phyloP scores from a whole-genome alignment of 2,797 vertebrate species.

The Liasis olivaceus region DNA sequence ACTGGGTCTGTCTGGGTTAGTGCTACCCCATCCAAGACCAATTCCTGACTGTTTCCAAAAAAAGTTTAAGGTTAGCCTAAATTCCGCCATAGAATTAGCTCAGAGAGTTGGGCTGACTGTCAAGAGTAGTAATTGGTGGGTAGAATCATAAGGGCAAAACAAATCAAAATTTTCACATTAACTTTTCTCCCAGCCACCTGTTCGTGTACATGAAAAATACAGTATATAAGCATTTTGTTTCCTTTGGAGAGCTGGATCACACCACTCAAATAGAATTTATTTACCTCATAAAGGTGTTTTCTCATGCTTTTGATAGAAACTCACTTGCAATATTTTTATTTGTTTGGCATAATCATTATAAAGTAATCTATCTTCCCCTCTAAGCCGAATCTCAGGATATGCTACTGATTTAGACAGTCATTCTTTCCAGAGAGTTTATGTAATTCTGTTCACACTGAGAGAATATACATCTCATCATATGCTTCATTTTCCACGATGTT shows the following conservation, averaged over 20 bases:
- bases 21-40: no score
- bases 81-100: not conserved
- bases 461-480: not conserved
- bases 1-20: no score
- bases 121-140: not conserved
- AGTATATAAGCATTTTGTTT: not conserved
- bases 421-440: not conserved
- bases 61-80: not conserved
- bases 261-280: slow-evolving; percentile 2
- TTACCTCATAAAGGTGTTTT: slow-evolving; percentile 34
- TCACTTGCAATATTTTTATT: slow-evolving; percentile 19
- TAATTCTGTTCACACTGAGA: not conserved
- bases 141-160: not conserved
- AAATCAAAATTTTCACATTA: not conserved
- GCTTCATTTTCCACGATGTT: not conserved
- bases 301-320: slow-evolving; percentile 13
- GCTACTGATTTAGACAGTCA: slow-evolving; percentile 7
- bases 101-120: not conserved
- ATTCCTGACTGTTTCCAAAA: not conserved
- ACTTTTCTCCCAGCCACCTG: not conserved
- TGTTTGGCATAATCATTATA: not conserved
- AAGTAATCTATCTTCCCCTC: not conserved
- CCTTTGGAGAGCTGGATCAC: slow-evolving; percentile 18
- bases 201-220: not conserved
- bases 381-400: not conserved